These are phyloP conservation scores for Saccostrea glomerata DNA, from an alignment of 1,140 invertebrate genomes.

Conservation along the genomic window DNA sequence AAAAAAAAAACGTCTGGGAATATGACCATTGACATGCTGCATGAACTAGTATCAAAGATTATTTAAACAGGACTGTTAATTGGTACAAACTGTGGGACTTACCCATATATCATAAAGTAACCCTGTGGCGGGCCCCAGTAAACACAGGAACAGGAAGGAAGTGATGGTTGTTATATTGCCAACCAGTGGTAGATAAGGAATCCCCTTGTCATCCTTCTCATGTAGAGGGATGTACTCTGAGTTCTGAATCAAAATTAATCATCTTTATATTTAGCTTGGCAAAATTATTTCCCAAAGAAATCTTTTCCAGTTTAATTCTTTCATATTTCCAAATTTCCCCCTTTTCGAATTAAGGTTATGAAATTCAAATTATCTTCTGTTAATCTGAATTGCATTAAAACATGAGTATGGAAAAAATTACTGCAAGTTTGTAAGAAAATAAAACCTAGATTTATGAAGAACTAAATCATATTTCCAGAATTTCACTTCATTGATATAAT, in stretches of 20 bases:
- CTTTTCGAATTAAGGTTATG: neutral
- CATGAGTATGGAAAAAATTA: too few species aligned
- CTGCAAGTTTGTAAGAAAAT: too few species aligned
- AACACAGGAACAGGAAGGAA: slow-evolving; percentile 63
- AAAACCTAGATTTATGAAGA: too few species aligned
- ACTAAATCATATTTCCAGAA: too few species aligned
- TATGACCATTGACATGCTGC: too few species aligned
- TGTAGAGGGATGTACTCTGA: slow-evolving; percentile 61
- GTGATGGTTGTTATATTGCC: slow-evolving; percentile 62
- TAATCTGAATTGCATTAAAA: neutral
- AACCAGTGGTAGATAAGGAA: slow-evolving; percentile 60
- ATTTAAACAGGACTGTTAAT: too few species aligned
- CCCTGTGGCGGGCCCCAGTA: slow-evolving; percentile 62
- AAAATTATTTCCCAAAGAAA: too few species aligned
- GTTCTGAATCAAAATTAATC: slow-evolving; percentile 51
- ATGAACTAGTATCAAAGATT: too few species aligned
- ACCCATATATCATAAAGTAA: slow-evolving; percentile 68
- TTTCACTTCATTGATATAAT: too few species aligned
- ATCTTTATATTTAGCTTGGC: neutral
- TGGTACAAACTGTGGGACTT: neutral
- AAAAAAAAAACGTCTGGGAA: too few species aligned
- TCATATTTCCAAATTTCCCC: too few species aligned
- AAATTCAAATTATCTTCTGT: neutral
- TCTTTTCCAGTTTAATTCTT: too few species aligned
- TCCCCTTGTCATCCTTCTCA: slow-evolving; percentile 52